These are phyloP conservation scores for Drosophila mojavensis DNA, from an alignment of 1,140 invertebrate species.

Conservation along the genomic window DNA sequence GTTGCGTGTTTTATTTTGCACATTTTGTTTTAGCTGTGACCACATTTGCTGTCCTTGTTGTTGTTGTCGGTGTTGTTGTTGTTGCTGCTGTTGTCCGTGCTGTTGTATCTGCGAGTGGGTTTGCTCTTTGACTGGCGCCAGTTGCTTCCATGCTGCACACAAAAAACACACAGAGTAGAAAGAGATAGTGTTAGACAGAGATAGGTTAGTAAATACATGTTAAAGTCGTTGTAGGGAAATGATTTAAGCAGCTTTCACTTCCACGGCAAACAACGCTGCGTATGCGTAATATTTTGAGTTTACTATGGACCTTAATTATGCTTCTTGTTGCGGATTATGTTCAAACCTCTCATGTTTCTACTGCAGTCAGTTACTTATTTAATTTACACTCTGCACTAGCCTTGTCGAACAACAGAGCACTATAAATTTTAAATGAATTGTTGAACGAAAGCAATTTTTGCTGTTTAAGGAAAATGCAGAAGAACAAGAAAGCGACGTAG, in stretches of 20 bases:
- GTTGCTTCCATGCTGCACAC: constrained; percentile 50
- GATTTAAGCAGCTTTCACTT: constrained; percentile 27
- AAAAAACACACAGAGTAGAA: constrained; percentile 4
- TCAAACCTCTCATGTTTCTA: neutral
- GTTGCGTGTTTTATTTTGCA: constrained; percentile 71
- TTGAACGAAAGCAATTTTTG: neutral
- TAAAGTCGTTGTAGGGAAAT: constrained; percentile 8
- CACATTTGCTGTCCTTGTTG: constrained; percentile 39
- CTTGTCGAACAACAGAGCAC: neutral
- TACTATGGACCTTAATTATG: constrained; percentile 6
- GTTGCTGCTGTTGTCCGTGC: too few relatives aligned
- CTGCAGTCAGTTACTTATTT: constrained; percentile 23
- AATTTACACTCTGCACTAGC: neutral
- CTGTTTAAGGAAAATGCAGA: neutral
- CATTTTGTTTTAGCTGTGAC: constrained; percentile 62
- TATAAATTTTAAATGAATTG: neutral
- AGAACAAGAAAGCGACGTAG: neutral
- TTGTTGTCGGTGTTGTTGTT: constrained; percentile 2
- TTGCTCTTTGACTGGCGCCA: constrained; percentile 42
- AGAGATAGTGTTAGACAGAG: neutral
- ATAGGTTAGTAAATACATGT: constrained; percentile 15
- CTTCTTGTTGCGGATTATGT: constrained; percentile 19
- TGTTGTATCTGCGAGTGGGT: constrained; percentile 9
- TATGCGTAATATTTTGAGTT: constrained; percentile 26
- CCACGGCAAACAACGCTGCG: constrained; percentile 2